Conservation (phyloP, 2,797 vertebrate species). For the Spinus olivaceus region DNA sequence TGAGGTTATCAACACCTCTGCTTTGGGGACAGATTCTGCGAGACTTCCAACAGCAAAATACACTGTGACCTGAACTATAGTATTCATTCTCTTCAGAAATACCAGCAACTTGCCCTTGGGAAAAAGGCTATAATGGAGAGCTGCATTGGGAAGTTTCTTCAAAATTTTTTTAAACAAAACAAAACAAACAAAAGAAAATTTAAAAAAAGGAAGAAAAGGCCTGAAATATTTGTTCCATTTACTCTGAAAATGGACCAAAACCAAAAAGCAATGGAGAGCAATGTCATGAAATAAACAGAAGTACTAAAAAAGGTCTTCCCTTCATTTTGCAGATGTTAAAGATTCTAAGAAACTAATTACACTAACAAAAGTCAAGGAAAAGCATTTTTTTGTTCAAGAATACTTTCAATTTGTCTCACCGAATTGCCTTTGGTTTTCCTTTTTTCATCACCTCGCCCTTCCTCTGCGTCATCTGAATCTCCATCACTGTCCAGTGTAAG, state of each 20-base stretch:
- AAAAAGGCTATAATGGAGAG: neutral
- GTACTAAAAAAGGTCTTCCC: neutral
- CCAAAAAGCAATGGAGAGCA: neutral
- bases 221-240: neutral
- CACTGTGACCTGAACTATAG: neutral
- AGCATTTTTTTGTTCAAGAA: neutral
- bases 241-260: neutral
- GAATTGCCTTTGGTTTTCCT: slow-evolving; percentile 89
- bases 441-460: slow-evolving; percentile 83
- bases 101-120: neutral
- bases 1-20: neutral
- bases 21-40: neutral
- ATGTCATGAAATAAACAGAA: neutral
- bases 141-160: neutral
- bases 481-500: slow-evolving; percentile 93
- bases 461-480: slow-evolving; percentile 93
- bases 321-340: neutral
- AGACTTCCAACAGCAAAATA: neutral
- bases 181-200: neutral
- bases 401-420: slow-evolving; percentile 77
- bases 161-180: neutral
- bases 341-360: neutral
- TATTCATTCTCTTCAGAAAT: neutral
- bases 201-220: neutral
- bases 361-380: neutral